A percentile compares a stretch with the other conserved stretches of the same genome.
Conservation (phyloP, 2,888 invertebrate genomes). For the Clostera curtula region DNA sequence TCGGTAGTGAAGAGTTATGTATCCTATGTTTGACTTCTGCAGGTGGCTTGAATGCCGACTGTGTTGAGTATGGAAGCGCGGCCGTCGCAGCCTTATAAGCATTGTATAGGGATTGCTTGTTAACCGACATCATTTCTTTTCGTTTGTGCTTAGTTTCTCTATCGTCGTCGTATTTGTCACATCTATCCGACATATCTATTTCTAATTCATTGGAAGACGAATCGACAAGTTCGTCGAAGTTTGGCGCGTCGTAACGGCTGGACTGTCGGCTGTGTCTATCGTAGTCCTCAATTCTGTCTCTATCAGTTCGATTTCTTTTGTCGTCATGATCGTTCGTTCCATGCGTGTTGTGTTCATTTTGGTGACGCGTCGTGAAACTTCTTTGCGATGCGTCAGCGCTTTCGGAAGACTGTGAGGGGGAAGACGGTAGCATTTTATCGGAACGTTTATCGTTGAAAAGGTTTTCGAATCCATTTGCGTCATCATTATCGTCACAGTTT, state of each 20-base stretch:
- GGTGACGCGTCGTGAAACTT: constrained; percentile 74
- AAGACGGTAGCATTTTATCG: constrained; percentile 78
- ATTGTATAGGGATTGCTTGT: constrained; percentile 71
- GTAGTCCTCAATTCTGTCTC: constrained; percentile 55
- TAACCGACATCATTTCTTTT: constrained; percentile 66
- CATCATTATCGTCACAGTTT: constrained; percentile 81
- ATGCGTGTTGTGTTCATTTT: constrained; percentile 38
- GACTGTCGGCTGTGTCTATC: constrained; percentile 67
- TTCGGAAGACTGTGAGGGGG: constrained; percentile 76
- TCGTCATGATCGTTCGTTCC: constrained; percentile 36
- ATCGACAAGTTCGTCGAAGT: constrained; percentile 85
- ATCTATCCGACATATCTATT: constrained; percentile 85
- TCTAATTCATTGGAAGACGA: constrained; percentile 86
- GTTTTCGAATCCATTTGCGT: constrained; percentile 88
- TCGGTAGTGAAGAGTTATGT: constrained; percentile 60
- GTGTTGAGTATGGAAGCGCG: constrained; percentile 80
- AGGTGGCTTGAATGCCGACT: constrained; percentile 88
- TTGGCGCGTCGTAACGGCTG: constrained; percentile 80
- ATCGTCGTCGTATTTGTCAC: constrained; percentile 76
- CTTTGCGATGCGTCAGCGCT: constrained; percentile 78
- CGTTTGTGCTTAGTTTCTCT: constrained; percentile 65
- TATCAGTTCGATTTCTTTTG: constrained; percentile 38
- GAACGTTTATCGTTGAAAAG: constrained; percentile 88
- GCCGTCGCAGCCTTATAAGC: constrained; percentile 72
- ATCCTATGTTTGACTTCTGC: constrained; percentile 77